phyloP scores from a whole-genome alignment of 2,113 vertebrate genomes.

The Gymnocephalus cernua region DNA sequence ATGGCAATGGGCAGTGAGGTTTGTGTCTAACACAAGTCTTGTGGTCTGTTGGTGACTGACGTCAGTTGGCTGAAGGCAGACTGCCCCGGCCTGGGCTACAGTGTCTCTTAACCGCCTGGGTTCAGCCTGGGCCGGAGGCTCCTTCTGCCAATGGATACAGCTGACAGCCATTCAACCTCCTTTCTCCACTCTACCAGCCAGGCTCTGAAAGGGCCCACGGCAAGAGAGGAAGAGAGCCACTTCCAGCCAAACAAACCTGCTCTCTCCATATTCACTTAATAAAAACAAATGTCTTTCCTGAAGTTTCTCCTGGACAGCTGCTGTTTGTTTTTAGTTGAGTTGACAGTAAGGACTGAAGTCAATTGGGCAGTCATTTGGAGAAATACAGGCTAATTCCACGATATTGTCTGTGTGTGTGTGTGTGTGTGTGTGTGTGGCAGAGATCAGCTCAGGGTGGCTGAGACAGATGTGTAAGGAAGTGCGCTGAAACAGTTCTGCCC shows the following conservation, averaged over 20 bases:
- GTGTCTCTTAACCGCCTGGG: constrained; percentile 40
- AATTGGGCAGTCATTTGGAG: constrained; percentile 29
- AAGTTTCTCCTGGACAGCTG: constrained; percentile 72
- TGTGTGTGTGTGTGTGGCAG: constrained; percentile 32
- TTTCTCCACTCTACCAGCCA: constrained; percentile 43
- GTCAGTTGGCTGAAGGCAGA: constrained; percentile 65
- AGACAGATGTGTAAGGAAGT: constrained; percentile 57
- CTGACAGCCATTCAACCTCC: constrained; percentile 44
- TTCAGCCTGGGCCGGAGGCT: constrained; percentile 42
- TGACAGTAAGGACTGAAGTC: constrained; percentile 66
- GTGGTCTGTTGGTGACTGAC: constrained; percentile 68
- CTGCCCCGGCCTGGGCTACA: constrained; percentile 13
- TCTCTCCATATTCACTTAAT: constrained; percentile 72
- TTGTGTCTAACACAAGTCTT: constrained; percentile 60
- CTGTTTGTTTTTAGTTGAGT: constrained; percentile 74
- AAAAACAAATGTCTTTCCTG: constrained; percentile 77
- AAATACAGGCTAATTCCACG: constrained; percentile 49
- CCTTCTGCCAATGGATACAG: constrained; percentile 48
- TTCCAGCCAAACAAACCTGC: constrained; percentile 81
- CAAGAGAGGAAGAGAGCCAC: constrained; percentile 75
- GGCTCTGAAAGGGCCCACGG: constrained; percentile 46
- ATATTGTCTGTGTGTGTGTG: constrained; percentile 4
- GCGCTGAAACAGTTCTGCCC: constrained; percentile 24
- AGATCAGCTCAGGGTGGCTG: constrained; percentile 53
- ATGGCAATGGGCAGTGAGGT: constrained; percentile 63